phyloP scores from a whole-genome alignment of 2,888 invertebrate genomes.

The Lottia gigantea region DNA sequence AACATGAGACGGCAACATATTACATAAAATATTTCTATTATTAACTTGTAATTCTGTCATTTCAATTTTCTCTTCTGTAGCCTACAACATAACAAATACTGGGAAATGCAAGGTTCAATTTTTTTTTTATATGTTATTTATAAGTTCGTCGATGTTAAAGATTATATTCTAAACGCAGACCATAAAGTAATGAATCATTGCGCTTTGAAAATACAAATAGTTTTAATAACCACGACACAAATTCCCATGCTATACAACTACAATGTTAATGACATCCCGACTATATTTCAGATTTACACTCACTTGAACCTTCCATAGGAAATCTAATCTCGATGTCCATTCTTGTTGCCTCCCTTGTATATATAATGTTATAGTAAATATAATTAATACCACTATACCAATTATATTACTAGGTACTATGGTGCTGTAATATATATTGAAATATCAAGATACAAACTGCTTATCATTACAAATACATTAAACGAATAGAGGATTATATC shows the following conservation, averaged over 20 bases:
- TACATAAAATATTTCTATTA: constrained; percentile 85
- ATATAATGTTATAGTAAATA: constrained; percentile 84
- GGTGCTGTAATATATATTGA: constrained; percentile 37
- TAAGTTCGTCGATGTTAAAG: no score
- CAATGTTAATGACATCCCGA: no score
- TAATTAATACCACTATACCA: constrained; percentile 77
- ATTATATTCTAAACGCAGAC: no score
- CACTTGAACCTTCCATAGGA: constrained; percentile 72
- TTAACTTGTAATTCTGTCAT: constrained; percentile 93
- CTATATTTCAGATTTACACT: neutral
- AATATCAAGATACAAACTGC: neutral
- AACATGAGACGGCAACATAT: constrained; percentile 89
- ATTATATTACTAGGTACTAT: constrained; percentile 81
- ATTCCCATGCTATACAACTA: no score
- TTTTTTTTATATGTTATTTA: no score
- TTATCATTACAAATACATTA: neutral
- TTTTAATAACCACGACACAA: no score
- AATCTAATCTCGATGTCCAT: constrained; percentile 82
- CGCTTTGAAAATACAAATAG: no score
- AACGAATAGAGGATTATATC: neutral
- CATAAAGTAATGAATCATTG: no score
- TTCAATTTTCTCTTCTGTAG: constrained; percentile 89
- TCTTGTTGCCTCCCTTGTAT: constrained; percentile 84
- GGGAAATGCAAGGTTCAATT: no score
- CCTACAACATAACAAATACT: constrained; percentile 70